Evolutionary conservation across 2,113 vertebrate genomes (phyloP).

Genomic region (Solea senegalensis): DNA sequence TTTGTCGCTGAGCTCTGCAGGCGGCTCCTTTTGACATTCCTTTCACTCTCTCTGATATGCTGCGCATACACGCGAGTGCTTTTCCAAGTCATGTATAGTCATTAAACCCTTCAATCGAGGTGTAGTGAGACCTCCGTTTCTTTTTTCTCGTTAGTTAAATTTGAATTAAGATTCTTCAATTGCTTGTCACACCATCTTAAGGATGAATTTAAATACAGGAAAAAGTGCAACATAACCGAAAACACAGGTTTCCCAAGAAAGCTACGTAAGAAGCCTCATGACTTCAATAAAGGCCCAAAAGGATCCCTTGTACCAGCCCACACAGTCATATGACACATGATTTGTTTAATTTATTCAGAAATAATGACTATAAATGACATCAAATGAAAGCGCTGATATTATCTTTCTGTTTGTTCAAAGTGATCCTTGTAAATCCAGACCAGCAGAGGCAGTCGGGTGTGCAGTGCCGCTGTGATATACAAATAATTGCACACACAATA

Average conservation of each 20-base stretch:
- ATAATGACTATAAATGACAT: not conserved
- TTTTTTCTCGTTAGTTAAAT: no score
- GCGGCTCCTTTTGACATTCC: not conserved
- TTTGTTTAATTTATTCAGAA: not conserved
- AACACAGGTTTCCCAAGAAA: no score
- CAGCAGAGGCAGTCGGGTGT: slow-evolving; percentile 7
- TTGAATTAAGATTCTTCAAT: no score
- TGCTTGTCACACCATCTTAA: no score
- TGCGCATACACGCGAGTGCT: no score
- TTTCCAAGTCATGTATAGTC: not conserved
- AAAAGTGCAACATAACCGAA: no score
- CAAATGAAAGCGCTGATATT: not conserved
- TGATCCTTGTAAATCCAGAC: not conserved
- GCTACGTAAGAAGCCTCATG: no score
- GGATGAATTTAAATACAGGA: no score
- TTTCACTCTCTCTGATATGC: not conserved
- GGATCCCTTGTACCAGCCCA: not conserved
- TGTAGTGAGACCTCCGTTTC: no score
- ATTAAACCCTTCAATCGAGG: not conserved
- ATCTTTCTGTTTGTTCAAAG: slow-evolving; percentile 3
- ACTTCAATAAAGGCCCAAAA: no score
- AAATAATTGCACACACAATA: slow-evolving; percentile 32
- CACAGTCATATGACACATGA: slow-evolving; percentile 27
- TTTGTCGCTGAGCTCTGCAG: not conserved
- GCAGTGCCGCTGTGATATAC: slow-evolving; percentile 10